A percentile compares a stretch with the other conserved stretches of the same genome.
phyloP scores from a whole-genome alignment of 1,140 invertebrate species.

The Heliothis virescens region DNA sequence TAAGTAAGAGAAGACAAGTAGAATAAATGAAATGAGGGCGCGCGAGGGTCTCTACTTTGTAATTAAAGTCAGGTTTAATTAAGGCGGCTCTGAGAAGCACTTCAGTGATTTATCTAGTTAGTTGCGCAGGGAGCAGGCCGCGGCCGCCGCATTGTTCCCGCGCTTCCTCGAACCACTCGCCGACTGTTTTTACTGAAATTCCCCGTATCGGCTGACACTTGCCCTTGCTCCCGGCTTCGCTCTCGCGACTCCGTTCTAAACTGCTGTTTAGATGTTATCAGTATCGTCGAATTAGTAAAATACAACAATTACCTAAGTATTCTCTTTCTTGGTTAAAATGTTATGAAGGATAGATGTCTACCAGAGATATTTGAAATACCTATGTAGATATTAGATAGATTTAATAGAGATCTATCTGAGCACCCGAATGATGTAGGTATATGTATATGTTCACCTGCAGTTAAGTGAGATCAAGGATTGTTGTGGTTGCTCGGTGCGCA shows the following conservation, averaged over 20 bases:
- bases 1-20: slow-evolving; percentile 47
- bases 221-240: background rate
- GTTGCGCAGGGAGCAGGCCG: slow-evolving; percentile 40
- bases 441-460: no score
- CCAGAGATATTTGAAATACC: no score
- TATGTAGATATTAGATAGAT: no score
- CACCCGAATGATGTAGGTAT: no score
- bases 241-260: background rate
- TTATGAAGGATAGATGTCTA: no score
- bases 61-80: slow-evolving; percentile 73
- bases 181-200: slow-evolving; percentile 43
- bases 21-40: slow-evolving; percentile 10
- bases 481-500: no score
- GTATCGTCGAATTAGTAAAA: no score
- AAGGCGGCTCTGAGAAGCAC: slow-evolving; percentile 47
- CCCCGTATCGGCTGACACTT: background rate
- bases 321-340: no score
- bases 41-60: slow-evolving; percentile 54
- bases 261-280: background rate
- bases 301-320: no score
- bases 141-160: slow-evolving; percentile 14
- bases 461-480: no score
- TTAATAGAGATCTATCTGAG: no score
- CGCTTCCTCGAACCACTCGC: slow-evolving; percentile 47
- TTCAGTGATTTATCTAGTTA: slow-evolving; percentile 67